phyloP scores from a whole-genome alignment of 2,888 invertebrate genomes.

The Acanthopleura granulata region DNA sequence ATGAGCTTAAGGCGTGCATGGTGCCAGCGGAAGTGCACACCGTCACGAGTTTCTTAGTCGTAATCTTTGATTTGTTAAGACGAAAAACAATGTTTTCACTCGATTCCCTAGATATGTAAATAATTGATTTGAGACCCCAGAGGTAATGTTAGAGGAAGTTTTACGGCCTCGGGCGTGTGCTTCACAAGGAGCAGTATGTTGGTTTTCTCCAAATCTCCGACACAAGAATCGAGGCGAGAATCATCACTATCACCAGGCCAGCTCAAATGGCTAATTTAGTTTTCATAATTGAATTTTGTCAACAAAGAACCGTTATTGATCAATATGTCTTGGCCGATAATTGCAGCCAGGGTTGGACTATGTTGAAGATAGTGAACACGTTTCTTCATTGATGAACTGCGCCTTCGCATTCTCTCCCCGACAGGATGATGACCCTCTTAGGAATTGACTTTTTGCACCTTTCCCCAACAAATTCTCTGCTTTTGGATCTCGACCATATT shows the following conservation, averaged over 20 bases:
- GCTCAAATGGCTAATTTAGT: constrained; percentile 5
- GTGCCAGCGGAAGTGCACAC: no score
- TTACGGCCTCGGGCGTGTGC: no score
- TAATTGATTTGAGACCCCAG: no score
- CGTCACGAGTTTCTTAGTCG: no score
- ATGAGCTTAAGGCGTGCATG: no score
- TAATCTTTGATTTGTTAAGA: no score
- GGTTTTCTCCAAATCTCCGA: no score
- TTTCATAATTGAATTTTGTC: constrained; percentile 10
- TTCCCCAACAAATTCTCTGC: background rate
- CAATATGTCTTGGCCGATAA: background rate
- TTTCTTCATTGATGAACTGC: background rate
- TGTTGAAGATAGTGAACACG: background rate
- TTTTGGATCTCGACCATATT: background rate
- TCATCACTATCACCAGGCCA: background rate
- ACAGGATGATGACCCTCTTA: background rate
- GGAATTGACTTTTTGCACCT: background rate
- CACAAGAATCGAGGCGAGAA: no score
- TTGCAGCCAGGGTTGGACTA: background rate
- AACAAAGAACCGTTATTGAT: constrained; percentile 6
- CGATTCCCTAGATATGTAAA: no score
- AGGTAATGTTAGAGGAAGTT: no score
- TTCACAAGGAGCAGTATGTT: no score
- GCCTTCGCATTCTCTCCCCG: background rate
- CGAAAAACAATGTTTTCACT: no score